A percentile compares a stretch with the other conserved stretches of the same genome.
phyloP scores from a whole-genome alignment of 2,113 vertebrate species.

The Tenebrosternarchus preto region DNA sequence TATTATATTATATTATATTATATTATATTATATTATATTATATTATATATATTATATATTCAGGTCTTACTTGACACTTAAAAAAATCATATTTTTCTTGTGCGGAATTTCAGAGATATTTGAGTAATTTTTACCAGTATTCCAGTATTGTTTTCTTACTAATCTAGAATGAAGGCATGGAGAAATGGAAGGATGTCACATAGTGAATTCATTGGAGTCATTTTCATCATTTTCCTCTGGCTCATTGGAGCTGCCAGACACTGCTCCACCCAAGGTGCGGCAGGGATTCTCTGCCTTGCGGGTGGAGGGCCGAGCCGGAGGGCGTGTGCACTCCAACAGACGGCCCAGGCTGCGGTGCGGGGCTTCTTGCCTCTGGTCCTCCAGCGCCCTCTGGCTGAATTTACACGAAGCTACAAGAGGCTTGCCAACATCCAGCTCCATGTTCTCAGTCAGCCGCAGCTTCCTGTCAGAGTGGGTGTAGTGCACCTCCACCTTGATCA shows the following conservation, averaged over 20 bases:
- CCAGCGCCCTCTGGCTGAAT: constrained; percentile 58
- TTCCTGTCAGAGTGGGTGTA: constrained; percentile 70
- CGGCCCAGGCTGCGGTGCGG: constrained; percentile 47
- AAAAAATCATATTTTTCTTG: too few relatives aligned
- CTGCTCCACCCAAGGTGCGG: constrained; percentile 56
- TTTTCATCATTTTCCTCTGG: constrained; percentile 85
- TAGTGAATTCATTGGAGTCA: constrained; percentile 59
- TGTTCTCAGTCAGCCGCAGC: constrained; percentile 71
- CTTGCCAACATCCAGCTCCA: constrained; percentile 67
- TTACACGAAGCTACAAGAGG: constrained; percentile 75
- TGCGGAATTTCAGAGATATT: too few relatives aligned
- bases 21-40: too few relatives aligned
- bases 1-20: too few relatives aligned
- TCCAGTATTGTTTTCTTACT: too few relatives aligned
- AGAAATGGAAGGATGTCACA: constrained; percentile 6
- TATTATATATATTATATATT: too few relatives aligned
- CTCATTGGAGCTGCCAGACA: constrained; percentile 66
- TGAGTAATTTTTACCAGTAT: too few relatives aligned
- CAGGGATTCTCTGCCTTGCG: constrained; percentile 65
- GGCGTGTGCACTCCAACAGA: background rate
- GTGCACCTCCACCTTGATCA: constrained; percentile 78
- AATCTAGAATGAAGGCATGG: too few relatives aligned
- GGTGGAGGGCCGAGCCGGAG: constrained; percentile 54
- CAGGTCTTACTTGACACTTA: too few relatives aligned
- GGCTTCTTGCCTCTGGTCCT: constrained; percentile 12